Evolutionary conservation across 2,797 vertebrate species (phyloP), one percentile per base, ranked within the genome.

Genomic region (Sebastes taczanowskii): DNA sequence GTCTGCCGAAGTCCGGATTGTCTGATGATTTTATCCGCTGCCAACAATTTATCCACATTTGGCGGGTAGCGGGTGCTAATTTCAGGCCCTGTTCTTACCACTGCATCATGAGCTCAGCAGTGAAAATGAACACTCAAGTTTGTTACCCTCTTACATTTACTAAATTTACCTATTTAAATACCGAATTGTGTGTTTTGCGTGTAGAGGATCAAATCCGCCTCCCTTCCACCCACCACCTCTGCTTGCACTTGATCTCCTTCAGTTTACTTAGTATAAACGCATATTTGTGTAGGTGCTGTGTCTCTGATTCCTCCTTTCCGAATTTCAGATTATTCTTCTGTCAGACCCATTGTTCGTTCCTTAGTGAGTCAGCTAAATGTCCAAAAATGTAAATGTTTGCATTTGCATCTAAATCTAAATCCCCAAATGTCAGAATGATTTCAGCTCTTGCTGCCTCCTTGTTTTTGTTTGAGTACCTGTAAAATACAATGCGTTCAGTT

Each of bases 401-500:
- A 69, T 88, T 83, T 83, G 79, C 66, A 66, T 87, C 46, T 61
- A 32, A 75, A 80, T 80, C 60, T 74, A 77, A 80, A 78, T 52
- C 80, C 84, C 30, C 23, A 52, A 23, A 11, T 71, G 66, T 60
- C 34, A 30, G 16, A 20, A 42, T 10, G 20, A 1, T 56, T 72
- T 46, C 13, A 58, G 11, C 38, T 72, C 56, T 66, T 71, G 52
- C 67, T 62, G 11, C 62, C 78, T 58, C 78, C 46, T 62, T 80
- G 23, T 78, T 80, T 80, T 58, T 42, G 16, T 59, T 76, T 74
- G 61, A 81, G n/a, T 29, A 14, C 38, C 4, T 34, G 46, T 64
- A 86, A 87, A 88, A 87, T 77, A 73, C 83, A 89, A 79, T 77
- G 59, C 84, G 78, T 86, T 89, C 62, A 52, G 46, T 60, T 71